phyloP scores from a whole-genome alignment of 2,797 vertebrate species.

The Anabas testudineus region DNA sequence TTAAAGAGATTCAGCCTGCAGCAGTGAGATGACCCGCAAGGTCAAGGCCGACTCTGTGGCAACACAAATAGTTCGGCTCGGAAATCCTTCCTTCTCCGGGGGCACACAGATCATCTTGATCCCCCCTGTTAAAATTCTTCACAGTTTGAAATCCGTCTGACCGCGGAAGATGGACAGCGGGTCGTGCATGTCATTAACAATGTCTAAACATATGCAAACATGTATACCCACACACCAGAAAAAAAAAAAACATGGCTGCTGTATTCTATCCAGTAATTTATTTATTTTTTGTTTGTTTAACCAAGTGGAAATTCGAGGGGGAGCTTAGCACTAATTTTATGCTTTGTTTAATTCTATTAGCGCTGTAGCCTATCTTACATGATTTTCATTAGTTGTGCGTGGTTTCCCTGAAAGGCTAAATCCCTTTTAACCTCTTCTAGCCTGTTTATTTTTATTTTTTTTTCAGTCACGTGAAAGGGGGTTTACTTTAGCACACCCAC shows the following conservation, averaged over 20 bases:
- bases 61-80: conserved; percentile 77
- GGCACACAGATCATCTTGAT: conserved; percentile 54
- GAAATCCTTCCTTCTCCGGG: conserved; percentile 65
- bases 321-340: conserved; percentile 69
- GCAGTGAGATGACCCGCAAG: conserved; percentile 71
- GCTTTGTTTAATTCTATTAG: conserved; percentile 73
- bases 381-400: conserved; percentile 58
- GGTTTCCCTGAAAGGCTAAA: conserved; percentile 62
- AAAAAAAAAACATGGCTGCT: neutral
- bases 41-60: conserved; percentile 76
- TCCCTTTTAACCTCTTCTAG: conserved; percentile 60
- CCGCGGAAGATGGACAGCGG: neutral
- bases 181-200: conserved; percentile 13
- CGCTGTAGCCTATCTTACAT: conserved; percentile 48
- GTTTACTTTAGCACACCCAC: conserved; percentile 34
- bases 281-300: conserved; percentile 38
- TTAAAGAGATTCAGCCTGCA: conserved; percentile 73
- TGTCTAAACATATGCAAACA: neutral
- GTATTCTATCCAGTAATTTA: conserved; percentile 8
- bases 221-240: neutral
- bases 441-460: conserved; percentile 18
- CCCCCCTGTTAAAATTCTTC: conserved; percentile 25
- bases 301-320: conserved; percentile 47
- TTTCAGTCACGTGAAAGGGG: conserved; percentile 11
- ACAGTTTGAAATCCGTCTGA: conserved; percentile 23